These are phyloP conservation scores for Amiota communis DNA, from an alignment of 2,888 invertebrate species.

Conservation along the genomic window DNA sequence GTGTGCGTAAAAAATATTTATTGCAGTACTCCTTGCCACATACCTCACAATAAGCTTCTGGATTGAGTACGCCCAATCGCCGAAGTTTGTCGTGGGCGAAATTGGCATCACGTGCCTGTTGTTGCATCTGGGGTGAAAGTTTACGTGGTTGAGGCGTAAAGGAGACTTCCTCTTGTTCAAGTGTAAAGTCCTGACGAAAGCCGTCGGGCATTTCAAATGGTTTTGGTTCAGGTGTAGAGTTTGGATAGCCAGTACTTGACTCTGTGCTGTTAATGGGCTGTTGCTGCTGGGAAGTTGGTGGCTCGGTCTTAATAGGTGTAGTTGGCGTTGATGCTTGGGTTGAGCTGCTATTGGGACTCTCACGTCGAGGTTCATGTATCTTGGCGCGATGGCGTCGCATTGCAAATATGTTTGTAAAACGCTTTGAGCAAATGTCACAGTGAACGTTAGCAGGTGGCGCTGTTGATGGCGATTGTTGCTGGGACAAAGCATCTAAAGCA, in stretches of 20 bases:
- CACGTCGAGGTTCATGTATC: conserved; percentile 75
- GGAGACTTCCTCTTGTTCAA: conserved; percentile 73
- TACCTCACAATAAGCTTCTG: conserved; percentile 93
- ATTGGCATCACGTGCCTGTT: conserved; percentile 81
- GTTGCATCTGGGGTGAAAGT: conserved; percentile 77
- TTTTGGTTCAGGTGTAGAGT: conserved; percentile 37
- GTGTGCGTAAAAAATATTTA: conserved; percentile 92
- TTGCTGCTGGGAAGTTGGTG: conserved; percentile 26
- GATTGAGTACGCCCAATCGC: conserved; percentile 86
- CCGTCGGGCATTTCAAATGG: conserved; percentile 72
- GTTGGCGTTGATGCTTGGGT: conserved; percentile 35
- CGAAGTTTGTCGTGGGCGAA: conserved; percentile 83
- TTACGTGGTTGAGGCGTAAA: conserved; percentile 76
- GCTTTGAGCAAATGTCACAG: conserved; percentile 83
- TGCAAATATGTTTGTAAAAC: conserved; percentile 83
- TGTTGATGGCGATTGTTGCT: conserved; percentile 45
- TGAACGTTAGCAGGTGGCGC: conserved; percentile 71
- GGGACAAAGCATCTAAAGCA: conserved; percentile 41
- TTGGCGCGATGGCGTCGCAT: conserved; percentile 81
- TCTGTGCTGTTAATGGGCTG: conserved; percentile 45
- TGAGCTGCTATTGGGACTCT: conserved; percentile 39
- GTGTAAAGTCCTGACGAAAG: conserved; percentile 72
- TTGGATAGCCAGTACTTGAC: conserved; percentile 28
- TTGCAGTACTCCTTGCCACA: conserved; percentile 95
- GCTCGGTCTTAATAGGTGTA: conserved; percentile 30